Conservation (phyloP, 1,140 invertebrate genomes). For the Anastrepha ludens region DNA sequence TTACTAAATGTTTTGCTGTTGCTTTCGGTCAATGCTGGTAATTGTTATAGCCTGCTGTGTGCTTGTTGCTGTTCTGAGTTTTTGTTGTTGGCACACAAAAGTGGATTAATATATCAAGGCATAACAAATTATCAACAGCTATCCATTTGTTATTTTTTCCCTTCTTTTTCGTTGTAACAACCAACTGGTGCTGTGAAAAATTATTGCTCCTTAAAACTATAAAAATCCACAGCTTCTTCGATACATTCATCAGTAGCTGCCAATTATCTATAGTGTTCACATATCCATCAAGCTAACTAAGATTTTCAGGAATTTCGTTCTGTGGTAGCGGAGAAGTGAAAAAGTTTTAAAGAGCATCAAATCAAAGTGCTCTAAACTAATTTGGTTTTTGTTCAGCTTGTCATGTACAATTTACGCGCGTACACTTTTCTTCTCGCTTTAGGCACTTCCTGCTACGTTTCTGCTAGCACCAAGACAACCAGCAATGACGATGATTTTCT, state of each 20-base stretch:
- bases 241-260: not conserved
- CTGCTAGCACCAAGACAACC: slow-evolving; percentile 63
- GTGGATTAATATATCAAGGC: slow-evolving; percentile 34
- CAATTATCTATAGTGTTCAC: not conserved
- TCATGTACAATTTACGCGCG: slow-evolving; percentile 67
- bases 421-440: slow-evolving; percentile 68
- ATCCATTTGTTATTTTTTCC: not conserved
- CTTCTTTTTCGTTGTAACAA: not conserved
- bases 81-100: not conserved
- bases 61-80: not conserved
- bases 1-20: not conserved
- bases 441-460: slow-evolving; percentile 65
- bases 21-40: not conserved
- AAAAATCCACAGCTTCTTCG: not conserved
- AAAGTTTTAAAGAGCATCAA: not conserved
- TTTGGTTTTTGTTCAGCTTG: slow-evolving; percentile 13
- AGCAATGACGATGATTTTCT: slow-evolving; percentile 50
- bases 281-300: not conserved
- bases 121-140: not conserved
- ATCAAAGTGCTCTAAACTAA: not conserved
- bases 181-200: not conserved
- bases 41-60: not conserved
- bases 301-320: not conserved
- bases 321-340: not conserved
- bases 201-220: not conserved